Evolutionary conservation across 2,113 vertebrate genomes (phyloP).

Genomic region (Collichthys lucidus): DNA sequence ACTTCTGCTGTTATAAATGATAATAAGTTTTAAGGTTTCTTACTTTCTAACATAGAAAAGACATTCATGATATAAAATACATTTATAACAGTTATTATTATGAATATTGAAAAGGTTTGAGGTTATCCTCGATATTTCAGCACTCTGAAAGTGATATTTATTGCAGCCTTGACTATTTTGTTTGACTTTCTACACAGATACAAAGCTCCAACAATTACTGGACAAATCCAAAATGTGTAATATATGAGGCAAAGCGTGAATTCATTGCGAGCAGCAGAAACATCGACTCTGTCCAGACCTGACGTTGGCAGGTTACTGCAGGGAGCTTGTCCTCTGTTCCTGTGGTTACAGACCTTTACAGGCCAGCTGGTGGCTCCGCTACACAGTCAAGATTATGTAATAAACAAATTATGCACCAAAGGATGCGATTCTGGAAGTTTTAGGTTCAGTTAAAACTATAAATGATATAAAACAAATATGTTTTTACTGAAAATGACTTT

Average conservation of each 20-base stretch:
- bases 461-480: not conserved
- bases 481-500: not conserved
- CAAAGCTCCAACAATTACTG: not conserved
- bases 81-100: not conserved
- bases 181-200: not conserved
- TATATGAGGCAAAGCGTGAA: not conserved
- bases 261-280: not conserved
- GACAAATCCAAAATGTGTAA: not conserved
- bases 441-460: not conserved
- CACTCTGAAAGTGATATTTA: not conserved
- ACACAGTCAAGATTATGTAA: not conserved
- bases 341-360: not conserved
- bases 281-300: not conserved
- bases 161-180: not conserved
- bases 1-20: not conserved
- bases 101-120: not conserved
- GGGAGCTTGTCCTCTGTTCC: not conserved
- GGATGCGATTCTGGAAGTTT: not conserved
- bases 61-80: not conserved
- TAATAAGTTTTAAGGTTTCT: not conserved
- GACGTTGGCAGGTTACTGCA: no score
- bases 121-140: not conserved
- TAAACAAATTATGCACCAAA: not conserved
- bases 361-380: not conserved
- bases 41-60: not conserved